Base-by-base conservation (phyloP, 2,888 invertebrate genomes). In the Megamerina dolium region DNA sequence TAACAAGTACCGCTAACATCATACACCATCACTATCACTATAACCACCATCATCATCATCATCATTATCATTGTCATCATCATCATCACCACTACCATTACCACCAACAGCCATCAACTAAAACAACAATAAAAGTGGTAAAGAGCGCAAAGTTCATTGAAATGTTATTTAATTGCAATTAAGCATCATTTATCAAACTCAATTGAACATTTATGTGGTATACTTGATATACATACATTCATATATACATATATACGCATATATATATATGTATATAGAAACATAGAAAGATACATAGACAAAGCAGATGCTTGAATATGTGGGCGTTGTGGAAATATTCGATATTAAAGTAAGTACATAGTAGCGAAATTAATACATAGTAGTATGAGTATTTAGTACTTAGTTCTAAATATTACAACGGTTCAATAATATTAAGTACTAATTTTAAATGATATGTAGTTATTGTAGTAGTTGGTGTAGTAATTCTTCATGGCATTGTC, bases 111-210 rank as follows among this genome's bases (percentile, higher is more conserved):
- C n/a, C n/a, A n/a, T n/a, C n/a, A n/a, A n/a, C n/a, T n/a, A n/a
- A n/a, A n/a, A n/a, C n/a, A n/a, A n/a, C n/a, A n/a, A n/a, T n/a
- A n/a, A n/a, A n/a, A n/a, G n/a, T n/a, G n/a, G n/a, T n/a, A n/a
- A n/a, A n/a, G n/a, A n/a, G n/a, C n/a, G n/a, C n/a, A n/a, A 50
- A 53, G 53, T 51, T 54, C 49, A 57, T 51, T 54, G 53, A 50
- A 55, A 50, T 52, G 53, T 51, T 48, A 57, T 56, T 56, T 55
- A 57, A 56, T 54, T 54, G 55, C 59, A 57, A 58, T 57, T 56
- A 57, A 52, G 56, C 50, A 46, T n/a, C 48, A 53, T 57, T 56
- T 55, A 54, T 53, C 54, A 52, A 57, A 55, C 52, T 54, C 51
- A 54, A 57, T 55, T 52, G 53, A 54, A 55, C 53, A 46, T 43